Evolutionary conservation across 35 echinoderm and acorn worm genomes (phyloP).

Genomic region (Holothuria glaberrima): DNA sequence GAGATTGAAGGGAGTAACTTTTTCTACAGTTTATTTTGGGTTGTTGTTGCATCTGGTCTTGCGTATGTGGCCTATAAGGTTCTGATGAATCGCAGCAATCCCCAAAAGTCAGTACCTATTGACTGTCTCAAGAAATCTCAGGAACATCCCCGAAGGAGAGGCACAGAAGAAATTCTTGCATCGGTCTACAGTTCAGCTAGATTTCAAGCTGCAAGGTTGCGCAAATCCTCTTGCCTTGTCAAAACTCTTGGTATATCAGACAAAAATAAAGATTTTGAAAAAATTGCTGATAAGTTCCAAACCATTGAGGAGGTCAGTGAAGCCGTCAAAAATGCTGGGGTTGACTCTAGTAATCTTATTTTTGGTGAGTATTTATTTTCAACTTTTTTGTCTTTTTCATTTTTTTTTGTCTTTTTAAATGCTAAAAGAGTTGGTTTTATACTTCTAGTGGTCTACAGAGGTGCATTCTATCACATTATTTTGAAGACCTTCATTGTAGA

Average conservation of each 20-base stretch:
- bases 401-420: too few species aligned
- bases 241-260: conserved; percentile 8
- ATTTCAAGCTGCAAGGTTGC: conserved; percentile 25
- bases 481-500: too few species aligned
- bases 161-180: conserved; percentile 17
- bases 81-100: neutral
- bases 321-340: conserved; percentile 71
- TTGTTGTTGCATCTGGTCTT: neutral
- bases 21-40: neutral
- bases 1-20: neutral
- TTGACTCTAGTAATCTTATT: conserved; percentile 93
- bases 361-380: conserved; percentile 73
- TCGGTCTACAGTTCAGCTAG: conserved; percentile 32
- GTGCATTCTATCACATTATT: too few species aligned
- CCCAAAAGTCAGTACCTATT: neutral
- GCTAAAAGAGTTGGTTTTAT: too few species aligned
- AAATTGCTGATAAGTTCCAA: conserved; percentile 80
- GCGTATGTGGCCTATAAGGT: neutral
- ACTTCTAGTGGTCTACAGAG: too few species aligned
- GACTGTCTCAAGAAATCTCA: neutral
- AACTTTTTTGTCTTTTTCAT: too few species aligned
- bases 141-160: neutral
- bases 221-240: conserved; percentile 1
- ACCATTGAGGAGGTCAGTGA: conserved; percentile 86
- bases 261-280: conserved; percentile 43